A percentile compares a stretch with the other conserved stretches of the same genome.
Evolutionary conservation across 2,888 invertebrate genomes (phyloP).

Genomic region (Scaeva pyrastri): DNA sequence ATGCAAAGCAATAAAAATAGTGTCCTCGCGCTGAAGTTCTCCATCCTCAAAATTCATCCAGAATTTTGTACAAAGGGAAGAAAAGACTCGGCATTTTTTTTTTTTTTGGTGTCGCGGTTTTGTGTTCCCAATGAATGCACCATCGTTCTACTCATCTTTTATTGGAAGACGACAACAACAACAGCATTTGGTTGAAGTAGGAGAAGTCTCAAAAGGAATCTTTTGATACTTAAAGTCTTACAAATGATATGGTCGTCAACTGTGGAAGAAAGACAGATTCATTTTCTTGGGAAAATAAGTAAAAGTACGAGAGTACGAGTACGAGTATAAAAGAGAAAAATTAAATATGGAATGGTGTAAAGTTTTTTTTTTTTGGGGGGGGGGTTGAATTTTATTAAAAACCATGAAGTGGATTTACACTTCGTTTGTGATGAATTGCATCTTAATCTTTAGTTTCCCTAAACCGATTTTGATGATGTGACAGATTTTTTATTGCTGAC

Average conservation of each 20-base stretch:
- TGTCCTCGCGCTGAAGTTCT: constrained; percentile 9
- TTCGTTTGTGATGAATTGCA: constrained; percentile 53
- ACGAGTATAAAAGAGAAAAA: constrained; percentile 7
- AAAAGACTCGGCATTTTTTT: constrained; percentile 1
- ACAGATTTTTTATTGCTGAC: constrained; percentile 22
- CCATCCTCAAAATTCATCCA: neutral
- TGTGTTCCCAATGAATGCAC: constrained; percentile 47
- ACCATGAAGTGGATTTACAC: constrained; percentile 26
- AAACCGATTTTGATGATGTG: constrained; percentile 30
- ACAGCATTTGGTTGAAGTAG: constrained; percentile 2
- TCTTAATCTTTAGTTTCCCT: constrained; percentile 28
- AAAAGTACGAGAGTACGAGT: too few species aligned
- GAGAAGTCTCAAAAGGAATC: constrained; percentile 44
- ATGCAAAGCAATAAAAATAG: constrained; percentile 64
- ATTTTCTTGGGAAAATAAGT: neutral
- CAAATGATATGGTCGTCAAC: constrained; percentile 48
- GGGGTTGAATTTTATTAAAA: neutral
- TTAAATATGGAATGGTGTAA: constrained; percentile 7
- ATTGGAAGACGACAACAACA: constrained; percentile 1
- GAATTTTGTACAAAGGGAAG: constrained; percentile 4
- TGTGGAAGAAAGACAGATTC: constrained; percentile 4
- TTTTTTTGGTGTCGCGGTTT: constrained; percentile 22
- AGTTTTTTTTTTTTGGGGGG: neutral
- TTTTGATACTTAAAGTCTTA: constrained; percentile 50
- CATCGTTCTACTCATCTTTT: constrained; percentile 24